Evolutionary conservation across 2,113 vertebrate species (phyloP).

Genomic region (Psophia crepitans): DNA sequence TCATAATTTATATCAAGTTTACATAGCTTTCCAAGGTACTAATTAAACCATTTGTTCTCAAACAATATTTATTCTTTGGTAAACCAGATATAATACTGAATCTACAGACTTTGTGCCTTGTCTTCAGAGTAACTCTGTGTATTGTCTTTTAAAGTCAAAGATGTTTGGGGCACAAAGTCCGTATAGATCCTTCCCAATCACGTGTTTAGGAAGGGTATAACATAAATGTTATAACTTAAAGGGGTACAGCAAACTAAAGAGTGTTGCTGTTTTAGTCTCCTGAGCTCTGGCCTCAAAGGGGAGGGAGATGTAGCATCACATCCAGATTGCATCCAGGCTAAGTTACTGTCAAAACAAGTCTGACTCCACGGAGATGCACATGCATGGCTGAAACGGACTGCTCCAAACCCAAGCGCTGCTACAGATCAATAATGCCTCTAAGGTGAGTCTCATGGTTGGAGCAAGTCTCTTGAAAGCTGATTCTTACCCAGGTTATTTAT

Average conservation of each 20-base stretch:
- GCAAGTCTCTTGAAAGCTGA: background rate
- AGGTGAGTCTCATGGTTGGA: background rate
- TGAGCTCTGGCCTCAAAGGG: background rate
- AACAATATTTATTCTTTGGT: background rate
- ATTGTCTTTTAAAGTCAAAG: background rate
- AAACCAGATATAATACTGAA: background rate
- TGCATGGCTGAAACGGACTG: background rate
- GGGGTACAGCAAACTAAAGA: background rate
- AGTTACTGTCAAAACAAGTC: background rate
- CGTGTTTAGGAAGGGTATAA: background rate
- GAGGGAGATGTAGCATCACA: background rate
- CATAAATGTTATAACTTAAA: background rate
- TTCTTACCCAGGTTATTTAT: background rate
- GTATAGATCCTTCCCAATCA: background rate
- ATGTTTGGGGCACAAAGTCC: background rate
- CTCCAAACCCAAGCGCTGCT: background rate
- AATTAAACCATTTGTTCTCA: constrained; percentile 11
- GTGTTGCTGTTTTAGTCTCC: background rate
- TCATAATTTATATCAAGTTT: constrained; percentile 22
- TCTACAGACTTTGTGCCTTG: background rate
- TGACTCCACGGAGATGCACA: background rate
- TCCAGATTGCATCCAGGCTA: background rate
- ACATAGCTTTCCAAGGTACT: background rate
- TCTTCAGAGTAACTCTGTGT: background rate
- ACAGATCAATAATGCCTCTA: background rate